Evolutionary conservation across 2,113 vertebrate species (phyloP).

Genomic region (Jaculus jaculus): DNA sequence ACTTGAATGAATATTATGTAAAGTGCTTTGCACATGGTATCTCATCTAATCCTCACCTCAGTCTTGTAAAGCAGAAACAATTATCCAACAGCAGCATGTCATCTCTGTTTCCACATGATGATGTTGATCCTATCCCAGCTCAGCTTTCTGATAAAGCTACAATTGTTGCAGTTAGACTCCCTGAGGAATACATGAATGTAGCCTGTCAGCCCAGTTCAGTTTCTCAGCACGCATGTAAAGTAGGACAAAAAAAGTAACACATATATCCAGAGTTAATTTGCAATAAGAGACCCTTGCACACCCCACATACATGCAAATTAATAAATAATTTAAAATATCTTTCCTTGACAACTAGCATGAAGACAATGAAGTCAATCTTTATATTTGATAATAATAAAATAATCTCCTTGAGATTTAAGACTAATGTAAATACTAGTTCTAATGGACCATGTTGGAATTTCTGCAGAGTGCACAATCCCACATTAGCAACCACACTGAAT

Average conservation of each 20-base stretch:
- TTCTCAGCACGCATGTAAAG: too few relatives aligned
- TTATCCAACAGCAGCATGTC: not conserved
- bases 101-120: not conserved
- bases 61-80: not conserved
- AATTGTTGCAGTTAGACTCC: not conserved
- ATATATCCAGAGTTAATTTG: too few relatives aligned
- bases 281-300: too few relatives aligned
- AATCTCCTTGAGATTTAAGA: constrained; percentile 44
- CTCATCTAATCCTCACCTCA: constrained; percentile 27
- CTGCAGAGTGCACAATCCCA: not conserved
- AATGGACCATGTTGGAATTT: not conserved
- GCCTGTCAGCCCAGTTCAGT: too few relatives aligned
- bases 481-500: not conserved
- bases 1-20: not conserved
- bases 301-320: too few relatives aligned
- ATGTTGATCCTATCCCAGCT: not conserved
- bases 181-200: too few relatives aligned
- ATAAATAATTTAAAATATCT: not conserved
- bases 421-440: constrained; percentile 11
- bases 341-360: not conserved
- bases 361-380: not conserved
- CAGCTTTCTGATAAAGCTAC: not conserved
- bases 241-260: too few relatives aligned
- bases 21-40: not conserved
- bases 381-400: not conserved